Evolutionary conservation across 2,797 vertebrate genomes (phyloP).

Genomic region (Lacerta bilineata): DNA sequence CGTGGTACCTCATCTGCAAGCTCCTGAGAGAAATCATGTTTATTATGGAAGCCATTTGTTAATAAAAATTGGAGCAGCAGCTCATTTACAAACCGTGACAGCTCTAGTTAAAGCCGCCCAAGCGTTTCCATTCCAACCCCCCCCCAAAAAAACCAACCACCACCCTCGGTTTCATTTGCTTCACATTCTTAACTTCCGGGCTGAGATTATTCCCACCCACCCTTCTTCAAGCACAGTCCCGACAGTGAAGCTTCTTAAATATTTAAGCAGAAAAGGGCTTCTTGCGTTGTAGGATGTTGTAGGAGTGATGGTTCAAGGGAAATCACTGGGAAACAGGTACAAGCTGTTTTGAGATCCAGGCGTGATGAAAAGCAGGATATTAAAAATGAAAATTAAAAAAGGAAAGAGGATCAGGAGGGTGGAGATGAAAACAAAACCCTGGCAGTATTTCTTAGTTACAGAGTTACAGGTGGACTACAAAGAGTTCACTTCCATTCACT

Average conservation of each 20-base stretch:
- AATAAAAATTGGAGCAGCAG: slow-evolving; percentile 62
- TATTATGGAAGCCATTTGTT: slow-evolving; percentile 68
- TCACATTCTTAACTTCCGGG: slow-evolving; percentile 1
- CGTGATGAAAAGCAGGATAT: no score
- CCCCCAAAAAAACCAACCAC: background rate
- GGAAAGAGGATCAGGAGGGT: no score
- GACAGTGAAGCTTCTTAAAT: background rate
- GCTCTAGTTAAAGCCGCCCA: slow-evolving; percentile 30
- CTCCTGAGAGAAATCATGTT: slow-evolving; percentile 62
- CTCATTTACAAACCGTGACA: slow-evolving; percentile 57
- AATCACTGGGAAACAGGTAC: background rate
- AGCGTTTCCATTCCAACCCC: slow-evolving; percentile 20
- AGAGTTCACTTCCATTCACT: background rate
- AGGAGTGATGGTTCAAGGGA: background rate
- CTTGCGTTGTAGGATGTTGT: background rate
- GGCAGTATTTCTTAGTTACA: no score
- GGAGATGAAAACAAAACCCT: no score
- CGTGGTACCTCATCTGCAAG: slow-evolving; percentile 29
- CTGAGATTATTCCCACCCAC: background rate
- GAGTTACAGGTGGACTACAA: no score
- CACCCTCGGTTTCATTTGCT: background rate
- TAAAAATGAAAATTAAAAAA: no score
- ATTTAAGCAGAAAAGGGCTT: background rate
- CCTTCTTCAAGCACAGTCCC: slow-evolving; percentile 5
- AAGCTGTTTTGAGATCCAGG: no score